Evolutionary conservation across 2,797 vertebrate species (phyloP).

Genomic region (Cirrhinus molitorella): DNA sequence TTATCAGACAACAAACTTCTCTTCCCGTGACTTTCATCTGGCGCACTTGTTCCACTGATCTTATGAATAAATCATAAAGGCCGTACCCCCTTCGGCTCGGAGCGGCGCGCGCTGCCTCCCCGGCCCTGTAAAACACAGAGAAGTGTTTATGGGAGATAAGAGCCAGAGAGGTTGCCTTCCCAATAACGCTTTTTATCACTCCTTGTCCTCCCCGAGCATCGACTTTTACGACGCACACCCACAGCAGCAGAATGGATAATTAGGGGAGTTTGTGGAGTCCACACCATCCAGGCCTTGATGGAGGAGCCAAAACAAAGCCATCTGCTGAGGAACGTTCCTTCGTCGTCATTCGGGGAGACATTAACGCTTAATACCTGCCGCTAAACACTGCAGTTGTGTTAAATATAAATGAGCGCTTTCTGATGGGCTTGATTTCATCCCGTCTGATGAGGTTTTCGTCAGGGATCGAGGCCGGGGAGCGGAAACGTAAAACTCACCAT

Average conservation of each 20-base stretch:
- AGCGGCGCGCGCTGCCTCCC: conserved; percentile 67
- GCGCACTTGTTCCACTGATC: conserved; percentile 65
- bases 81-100: conserved; percentile 69
- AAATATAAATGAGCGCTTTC: conserved; percentile 46
- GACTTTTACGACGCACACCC: conserved; percentile 71
- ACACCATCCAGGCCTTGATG: conserved; percentile 65
- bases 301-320: conserved; percentile 65
- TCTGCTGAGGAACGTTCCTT: conserved; percentile 44
- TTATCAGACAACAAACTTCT: conserved; percentile 52
- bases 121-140: conserved; percentile 75
- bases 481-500: conserved; percentile 47
- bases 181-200: conserved; percentile 80
- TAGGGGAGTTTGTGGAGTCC: conserved; percentile 73
- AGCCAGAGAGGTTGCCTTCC: conserved; percentile 75
- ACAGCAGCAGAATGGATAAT: conserved; percentile 79
- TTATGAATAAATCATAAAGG: conserved; percentile 80
- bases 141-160: conserved; percentile 83
- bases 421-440: conserved; percentile 42
- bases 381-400: conserved; percentile 38
- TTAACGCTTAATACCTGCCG: conserved; percentile 33
- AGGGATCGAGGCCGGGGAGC: conserved; percentile 16
- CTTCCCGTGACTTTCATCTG: conserved; percentile 70
- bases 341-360: conserved; percentile 25
- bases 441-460: conserved; percentile 33
- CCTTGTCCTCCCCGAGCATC: conserved; percentile 65